Evolutionary conservation across 2,888 invertebrate genomes (phyloP).

Genomic region (Tineola bisselliella): DNA sequence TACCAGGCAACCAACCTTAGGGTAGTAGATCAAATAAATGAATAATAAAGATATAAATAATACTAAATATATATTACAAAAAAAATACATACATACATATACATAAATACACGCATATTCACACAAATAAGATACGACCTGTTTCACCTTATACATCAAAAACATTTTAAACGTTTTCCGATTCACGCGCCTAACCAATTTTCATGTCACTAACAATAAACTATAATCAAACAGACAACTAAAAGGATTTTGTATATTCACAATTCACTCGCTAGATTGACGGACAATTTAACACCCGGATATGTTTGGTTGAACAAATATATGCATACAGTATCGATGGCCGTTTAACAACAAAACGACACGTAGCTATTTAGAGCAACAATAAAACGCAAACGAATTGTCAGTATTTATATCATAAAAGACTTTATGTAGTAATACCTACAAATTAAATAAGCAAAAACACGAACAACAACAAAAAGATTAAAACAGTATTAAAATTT

Average conservation of each 20-base stretch:
- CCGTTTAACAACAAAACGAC: neutral
- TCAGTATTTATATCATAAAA: too few relatives aligned
- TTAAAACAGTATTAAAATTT: neutral
- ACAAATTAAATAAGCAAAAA: neutral
- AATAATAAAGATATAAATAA: too few relatives aligned
- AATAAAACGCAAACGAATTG: neutral
- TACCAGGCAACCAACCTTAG: too few relatives aligned
- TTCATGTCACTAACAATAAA: neutral
- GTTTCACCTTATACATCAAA: neutral
- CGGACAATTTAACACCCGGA: conserved; percentile 2
- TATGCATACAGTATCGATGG: neutral
- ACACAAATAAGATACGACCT: too few relatives aligned
- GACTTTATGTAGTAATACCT: neutral
- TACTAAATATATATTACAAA: too few relatives aligned
- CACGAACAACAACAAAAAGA: neutral
- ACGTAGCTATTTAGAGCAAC: neutral
- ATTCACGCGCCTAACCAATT: too few relatives aligned
- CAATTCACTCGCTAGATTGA: neutral
- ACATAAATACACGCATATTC: too few relatives aligned
- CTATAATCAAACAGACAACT: neutral
- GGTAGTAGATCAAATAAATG: too few relatives aligned
- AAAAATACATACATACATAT: too few relatives aligned
- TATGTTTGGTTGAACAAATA: conserved; percentile 4
- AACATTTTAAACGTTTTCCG: too few relatives aligned
- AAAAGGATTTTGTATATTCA: neutral